Evolutionary conservation across 1,140 invertebrate genomes (phyloP).

Genomic region (Scaptomyza montana): DNA sequence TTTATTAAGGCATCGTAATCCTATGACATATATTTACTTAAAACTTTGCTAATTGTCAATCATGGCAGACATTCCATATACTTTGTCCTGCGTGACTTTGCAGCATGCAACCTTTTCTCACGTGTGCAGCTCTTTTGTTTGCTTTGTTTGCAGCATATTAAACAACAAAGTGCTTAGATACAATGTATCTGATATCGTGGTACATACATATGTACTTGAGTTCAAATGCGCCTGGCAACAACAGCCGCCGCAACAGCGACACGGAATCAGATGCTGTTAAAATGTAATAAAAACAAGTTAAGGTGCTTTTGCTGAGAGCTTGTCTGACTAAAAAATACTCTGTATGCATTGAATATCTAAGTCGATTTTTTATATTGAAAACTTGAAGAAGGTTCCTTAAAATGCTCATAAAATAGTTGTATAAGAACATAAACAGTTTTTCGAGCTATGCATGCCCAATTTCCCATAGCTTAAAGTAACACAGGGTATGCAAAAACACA

Average conservation of each 20-base stretch:
- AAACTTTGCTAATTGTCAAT: no score
- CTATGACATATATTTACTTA: no score
- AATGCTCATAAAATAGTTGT: no score
- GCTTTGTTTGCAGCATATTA: no score
- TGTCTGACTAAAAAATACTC: not conserved
- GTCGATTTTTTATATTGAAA: not conserved
- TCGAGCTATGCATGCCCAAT: no score
- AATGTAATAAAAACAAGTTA: not conserved
- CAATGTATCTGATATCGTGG: conserved; percentile 23
- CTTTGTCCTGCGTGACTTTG: no score
- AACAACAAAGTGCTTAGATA: conserved; percentile 10
- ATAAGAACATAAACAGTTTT: no score
- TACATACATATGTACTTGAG: conserved; percentile 9
- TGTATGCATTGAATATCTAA: not conserved
- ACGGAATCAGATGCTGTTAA: not conserved
- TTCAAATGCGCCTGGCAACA: conserved; percentile 25
- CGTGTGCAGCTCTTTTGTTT: not conserved
- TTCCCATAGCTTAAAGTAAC: no score
- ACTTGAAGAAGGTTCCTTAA: no score
- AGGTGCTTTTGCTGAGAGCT: not conserved
- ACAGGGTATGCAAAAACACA: conserved; percentile 1
- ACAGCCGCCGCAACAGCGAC: not conserved
- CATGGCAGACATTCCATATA: no score
- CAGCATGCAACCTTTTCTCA: not conserved
- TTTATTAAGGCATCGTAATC: no score